Conservation (phyloP, 2,888 invertebrate genomes). For the Diarsia brunnea region DNA sequence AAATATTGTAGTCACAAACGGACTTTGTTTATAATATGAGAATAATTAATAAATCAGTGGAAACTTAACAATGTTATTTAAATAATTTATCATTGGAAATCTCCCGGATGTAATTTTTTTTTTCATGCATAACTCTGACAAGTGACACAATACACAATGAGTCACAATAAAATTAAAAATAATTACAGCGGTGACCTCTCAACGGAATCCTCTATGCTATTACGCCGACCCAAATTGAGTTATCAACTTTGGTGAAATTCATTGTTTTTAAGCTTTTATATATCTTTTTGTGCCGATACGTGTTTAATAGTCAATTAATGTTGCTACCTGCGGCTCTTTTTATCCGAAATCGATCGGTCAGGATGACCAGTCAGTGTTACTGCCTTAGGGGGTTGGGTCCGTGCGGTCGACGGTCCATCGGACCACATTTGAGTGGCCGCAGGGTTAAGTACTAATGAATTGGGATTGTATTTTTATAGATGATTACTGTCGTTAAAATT, state of each 20-base stretch:
- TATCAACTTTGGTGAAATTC: slow-evolving; percentile 90
- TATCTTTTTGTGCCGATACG: slow-evolving; percentile 87
- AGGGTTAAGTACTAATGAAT: slow-evolving; percentile 71
- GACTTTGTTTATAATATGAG: slow-evolving; percentile 19
- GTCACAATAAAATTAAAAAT: slow-evolving; percentile 15
- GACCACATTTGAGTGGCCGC: slow-evolving; percentile 67
- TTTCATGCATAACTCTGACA: neutral
- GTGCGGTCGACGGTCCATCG: slow-evolving; percentile 61
- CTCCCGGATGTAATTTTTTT: slow-evolving; percentile 28
- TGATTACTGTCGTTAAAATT: slow-evolving; percentile 62
- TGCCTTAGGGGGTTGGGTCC: slow-evolving; percentile 67
- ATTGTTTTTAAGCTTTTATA: slow-evolving; percentile 86
- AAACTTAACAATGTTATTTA: slow-evolving; percentile 11
- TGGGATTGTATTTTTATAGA: slow-evolving; percentile 67
- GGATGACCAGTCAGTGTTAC: slow-evolving; percentile 79
- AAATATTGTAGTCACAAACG: slow-evolving; percentile 15
- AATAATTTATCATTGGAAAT: slow-evolving; percentile 14
- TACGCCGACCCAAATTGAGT: slow-evolving; percentile 86
- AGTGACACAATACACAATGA: neutral
- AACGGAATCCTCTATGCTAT: slow-evolving; percentile 66
- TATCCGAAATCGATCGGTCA: slow-evolving; percentile 79
- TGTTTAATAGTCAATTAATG: slow-evolving; percentile 90
- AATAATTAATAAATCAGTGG: slow-evolving; percentile 24
- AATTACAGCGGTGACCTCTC: slow-evolving; percentile 63
- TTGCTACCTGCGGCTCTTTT: slow-evolving; percentile 87